Conservation (phyloP, 2,888 invertebrate species). For the Galerucella nymphaeae region DNA sequence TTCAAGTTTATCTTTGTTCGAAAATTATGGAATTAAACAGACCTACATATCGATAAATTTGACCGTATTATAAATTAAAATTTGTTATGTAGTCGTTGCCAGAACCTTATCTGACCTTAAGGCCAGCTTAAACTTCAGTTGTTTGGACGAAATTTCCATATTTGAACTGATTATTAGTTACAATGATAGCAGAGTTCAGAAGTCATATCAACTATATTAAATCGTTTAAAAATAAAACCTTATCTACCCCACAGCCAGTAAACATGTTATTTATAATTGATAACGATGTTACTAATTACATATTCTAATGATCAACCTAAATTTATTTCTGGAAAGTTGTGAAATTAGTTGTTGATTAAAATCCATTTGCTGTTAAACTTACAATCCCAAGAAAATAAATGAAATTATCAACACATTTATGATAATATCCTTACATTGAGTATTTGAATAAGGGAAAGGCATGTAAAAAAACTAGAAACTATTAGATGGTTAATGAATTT, state of each 20-base stretch:
- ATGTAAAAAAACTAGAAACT: too few species aligned
- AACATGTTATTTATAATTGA: conserved; percentile 32
- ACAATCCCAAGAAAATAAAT: too few species aligned
- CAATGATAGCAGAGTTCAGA: conserved; percentile 41
- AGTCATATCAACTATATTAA: conserved; percentile 36
- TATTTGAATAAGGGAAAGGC: too few species aligned
- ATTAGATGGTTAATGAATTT: too few species aligned
- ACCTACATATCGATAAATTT: conserved; percentile 5
- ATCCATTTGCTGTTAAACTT: too few species aligned
- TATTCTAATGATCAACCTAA: conserved; percentile 8
- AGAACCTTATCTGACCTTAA: conserved; percentile 34
- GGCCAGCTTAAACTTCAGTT: conserved; percentile 34
- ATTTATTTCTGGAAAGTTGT: background rate
- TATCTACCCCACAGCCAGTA: conserved; percentile 25
- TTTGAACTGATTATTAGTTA: conserved; percentile 34
- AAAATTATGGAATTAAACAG: too few species aligned
- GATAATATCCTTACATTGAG: too few species aligned
- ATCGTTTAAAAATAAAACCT: conserved; percentile 30
- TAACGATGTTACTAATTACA: conserved; percentile 25
- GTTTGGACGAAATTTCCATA: conserved; percentile 43
- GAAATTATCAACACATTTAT: too few species aligned
- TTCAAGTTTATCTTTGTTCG: too few species aligned
- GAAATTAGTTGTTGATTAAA: background rate
- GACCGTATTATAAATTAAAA: conserved; percentile 20
- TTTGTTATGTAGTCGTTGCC: conserved; percentile 23